Conservation (phyloP, 2,797 vertebrate genomes). For the Phataginus tricuspis region DNA sequence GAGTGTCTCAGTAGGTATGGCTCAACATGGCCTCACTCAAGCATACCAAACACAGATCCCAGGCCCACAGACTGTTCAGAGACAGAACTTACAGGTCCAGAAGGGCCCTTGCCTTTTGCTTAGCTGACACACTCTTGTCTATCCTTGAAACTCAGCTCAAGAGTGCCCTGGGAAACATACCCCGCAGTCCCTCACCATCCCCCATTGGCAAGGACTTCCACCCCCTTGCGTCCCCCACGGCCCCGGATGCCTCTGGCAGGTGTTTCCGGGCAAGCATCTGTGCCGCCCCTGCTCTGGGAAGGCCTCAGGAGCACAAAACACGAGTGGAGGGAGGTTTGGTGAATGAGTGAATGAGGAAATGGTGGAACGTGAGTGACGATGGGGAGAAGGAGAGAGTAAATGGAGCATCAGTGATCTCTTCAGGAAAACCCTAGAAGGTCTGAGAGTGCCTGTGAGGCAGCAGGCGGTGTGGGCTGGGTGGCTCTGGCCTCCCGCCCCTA, state of each 20-base stretch:
- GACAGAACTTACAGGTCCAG: not conserved
- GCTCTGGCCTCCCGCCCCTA: not conserved
- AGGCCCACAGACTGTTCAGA: not conserved
- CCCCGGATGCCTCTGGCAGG: not conserved
- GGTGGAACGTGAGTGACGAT: not conserved
- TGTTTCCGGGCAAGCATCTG: not conserved
- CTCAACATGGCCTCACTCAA: not conserved
- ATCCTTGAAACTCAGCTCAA: not conserved
- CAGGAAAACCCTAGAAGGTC: not conserved
- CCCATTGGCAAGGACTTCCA: not conserved
- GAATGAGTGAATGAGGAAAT: not conserved
- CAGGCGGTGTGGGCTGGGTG: not conserved
- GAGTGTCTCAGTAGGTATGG: not conserved
- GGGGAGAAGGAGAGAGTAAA: not conserved
- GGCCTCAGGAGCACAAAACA: not conserved
- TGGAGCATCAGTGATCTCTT: not conserved
- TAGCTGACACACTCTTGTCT: not conserved
- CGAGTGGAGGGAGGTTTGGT: not conserved
- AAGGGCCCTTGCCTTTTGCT: not conserved
- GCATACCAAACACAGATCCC: not conserved
- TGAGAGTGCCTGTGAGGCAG: not conserved
- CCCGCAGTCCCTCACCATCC: too few relatives aligned
- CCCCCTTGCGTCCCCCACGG: not conserved
- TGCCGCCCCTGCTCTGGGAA: not conserved
- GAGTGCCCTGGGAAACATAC: not conserved